phyloP scores from a whole-genome alignment of 2,113 vertebrate species.

The Corydoras maculifer region DNA sequence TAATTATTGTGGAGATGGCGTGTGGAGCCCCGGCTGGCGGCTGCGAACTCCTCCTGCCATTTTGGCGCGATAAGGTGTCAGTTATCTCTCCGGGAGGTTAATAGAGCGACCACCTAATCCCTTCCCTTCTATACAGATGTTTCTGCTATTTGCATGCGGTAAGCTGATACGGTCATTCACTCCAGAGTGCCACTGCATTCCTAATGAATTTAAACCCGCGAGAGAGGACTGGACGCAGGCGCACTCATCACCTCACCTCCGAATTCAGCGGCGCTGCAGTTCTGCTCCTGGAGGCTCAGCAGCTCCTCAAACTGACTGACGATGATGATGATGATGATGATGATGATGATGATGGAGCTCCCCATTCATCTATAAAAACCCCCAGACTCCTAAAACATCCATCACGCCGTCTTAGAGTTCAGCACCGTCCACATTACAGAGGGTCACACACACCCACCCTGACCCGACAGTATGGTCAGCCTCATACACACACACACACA shows the following conservation, averaged over 20 bases:
- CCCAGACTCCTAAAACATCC: too few relatives aligned
- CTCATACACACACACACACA: too few relatives aligned
- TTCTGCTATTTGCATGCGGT: constrained; percentile 55
- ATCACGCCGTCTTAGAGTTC: too few relatives aligned
- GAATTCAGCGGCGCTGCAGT: too few relatives aligned
- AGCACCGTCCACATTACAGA: too few relatives aligned
- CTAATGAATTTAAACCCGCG: constrained; percentile 50
- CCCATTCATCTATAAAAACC: too few relatives aligned
- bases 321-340: too few relatives aligned
- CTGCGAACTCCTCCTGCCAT: constrained; percentile 47
- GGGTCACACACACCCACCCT: too few relatives aligned
- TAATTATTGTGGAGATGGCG: constrained; percentile 52
- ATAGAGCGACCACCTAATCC: constrained; percentile 55
- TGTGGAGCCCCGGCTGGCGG: constrained; percentile 47
- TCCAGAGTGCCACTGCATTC: constrained; percentile 53
- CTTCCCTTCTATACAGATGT: constrained; percentile 50
- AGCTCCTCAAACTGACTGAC: too few relatives aligned
- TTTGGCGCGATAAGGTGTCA: constrained; percentile 54
- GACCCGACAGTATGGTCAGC: too few relatives aligned
- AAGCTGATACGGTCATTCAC: constrained; percentile 57
- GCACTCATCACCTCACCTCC: constrained; percentile 30
- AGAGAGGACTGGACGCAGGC: constrained; percentile 34
- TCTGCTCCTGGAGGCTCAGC: too few relatives aligned
- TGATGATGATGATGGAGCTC: too few relatives aligned
- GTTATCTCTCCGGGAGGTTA: constrained; percentile 55